These are phyloP conservation scores for Ammodytes dubius DNA, from an alignment of 2,113 vertebrate species.

Conservation along the genomic window DNA sequence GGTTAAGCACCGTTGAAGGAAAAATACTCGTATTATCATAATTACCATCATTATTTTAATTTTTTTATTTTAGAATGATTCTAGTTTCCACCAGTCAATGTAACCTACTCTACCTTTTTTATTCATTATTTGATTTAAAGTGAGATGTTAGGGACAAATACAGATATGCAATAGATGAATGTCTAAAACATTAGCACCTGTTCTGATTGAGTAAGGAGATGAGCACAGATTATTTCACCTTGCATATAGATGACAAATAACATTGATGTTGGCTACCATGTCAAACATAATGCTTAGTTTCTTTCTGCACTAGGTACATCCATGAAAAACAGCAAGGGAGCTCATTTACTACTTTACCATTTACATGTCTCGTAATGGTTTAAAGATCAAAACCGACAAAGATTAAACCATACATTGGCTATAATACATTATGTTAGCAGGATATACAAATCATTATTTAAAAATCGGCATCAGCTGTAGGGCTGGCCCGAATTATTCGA, in stretches of 20 bases:
- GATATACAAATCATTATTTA: too few species aligned
- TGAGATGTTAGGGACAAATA: background rate
- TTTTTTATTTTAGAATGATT: background rate
- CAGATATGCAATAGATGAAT: background rate
- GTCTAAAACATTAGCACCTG: background rate
- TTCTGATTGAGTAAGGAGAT: constrained; percentile 10
- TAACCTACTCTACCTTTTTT: background rate
- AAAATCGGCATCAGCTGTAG: too few species aligned
- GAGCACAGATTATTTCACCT: constrained; percentile 8
- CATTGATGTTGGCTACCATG: background rate
- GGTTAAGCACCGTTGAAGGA: background rate
- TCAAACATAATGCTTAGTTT: constrained; percentile 12
- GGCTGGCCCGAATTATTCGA: too few species aligned
- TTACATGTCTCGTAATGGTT: too few species aligned
- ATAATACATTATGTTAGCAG: too few species aligned
- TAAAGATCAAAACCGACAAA: too few species aligned
- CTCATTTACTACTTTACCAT: too few species aligned
- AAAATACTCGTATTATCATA: background rate
- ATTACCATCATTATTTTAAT: background rate
- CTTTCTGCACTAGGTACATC: constrained; percentile 1
- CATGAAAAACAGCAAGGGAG: background rate
- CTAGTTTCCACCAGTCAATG: background rate
- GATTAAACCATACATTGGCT: too few species aligned
- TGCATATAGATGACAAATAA: constrained; percentile 13
- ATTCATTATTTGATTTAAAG: background rate